Evolutionary conservation across 2,113 vertebrate genomes (phyloP).

Genomic region (Pipa parva): DNA sequence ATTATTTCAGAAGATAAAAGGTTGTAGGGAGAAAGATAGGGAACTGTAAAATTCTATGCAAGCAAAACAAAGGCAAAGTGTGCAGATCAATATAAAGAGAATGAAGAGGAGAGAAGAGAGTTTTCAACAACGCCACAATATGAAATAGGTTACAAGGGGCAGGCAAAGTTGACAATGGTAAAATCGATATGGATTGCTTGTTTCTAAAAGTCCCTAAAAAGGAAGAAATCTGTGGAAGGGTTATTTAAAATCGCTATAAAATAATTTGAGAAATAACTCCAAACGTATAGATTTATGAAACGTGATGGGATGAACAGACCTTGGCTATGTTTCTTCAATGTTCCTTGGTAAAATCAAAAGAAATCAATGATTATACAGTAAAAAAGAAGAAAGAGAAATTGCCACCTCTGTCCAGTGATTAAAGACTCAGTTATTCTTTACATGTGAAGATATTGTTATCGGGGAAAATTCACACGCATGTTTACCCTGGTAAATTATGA

Average conservation of each 20-base stretch:
- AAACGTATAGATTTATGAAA: neutral
- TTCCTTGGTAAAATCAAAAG: too few relatives aligned
- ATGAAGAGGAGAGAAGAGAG: constrained; percentile 17
- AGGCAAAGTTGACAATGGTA: constrained; percentile 14
- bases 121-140: constrained; percentile 15
- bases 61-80: constrained; percentile 38
- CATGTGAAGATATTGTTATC: too few relatives aligned
- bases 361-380: too few relatives aligned
- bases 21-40: constrained; percentile 18
- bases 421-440: too few relatives aligned
- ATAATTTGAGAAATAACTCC: neutral
- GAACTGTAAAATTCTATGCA: constrained; percentile 36
- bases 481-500: too few relatives aligned
- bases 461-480: too few relatives aligned
- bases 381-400: too few relatives aligned
- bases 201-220: constrained; percentile 13
- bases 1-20: constrained; percentile 41
- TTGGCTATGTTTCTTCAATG: too few relatives aligned
- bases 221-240: neutral
- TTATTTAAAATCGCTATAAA: neutral
- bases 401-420: too few relatives aligned
- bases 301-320: neutral
- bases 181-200: constrained; percentile 21
- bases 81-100: constrained; percentile 36
- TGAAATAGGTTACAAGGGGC: constrained; percentile 31